Evolutionary conservation across 2,797 vertebrate species (phyloP), one percentile per base, ranked within the genome.

Genomic region (Coluber constrictor): DNA sequence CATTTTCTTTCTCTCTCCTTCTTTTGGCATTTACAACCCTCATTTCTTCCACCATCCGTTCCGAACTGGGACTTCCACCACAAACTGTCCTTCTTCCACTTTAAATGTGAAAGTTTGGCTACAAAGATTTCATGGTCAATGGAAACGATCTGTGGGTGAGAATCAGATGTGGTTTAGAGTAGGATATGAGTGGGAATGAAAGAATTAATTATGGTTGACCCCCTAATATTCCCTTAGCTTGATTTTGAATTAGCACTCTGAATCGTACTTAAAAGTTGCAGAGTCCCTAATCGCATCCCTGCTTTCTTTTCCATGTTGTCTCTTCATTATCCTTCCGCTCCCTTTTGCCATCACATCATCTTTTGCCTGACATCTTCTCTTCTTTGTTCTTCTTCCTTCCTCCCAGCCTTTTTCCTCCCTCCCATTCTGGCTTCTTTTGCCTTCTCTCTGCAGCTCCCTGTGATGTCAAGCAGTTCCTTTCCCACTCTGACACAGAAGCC

Each of bases 401-500:
- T 89, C 93, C 92, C 0, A 0, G 88, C 93, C 94, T 91, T 95
- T n/a, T 91, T 1, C 93, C 94, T 96, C 74, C 92, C 94, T 95
- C 95, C 94, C 94, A 95, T 93, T 95, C 93, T 92, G 90, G 91
- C 95, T 97, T 97, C 92, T 96, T 95, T 92, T 94, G 94, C 94
- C 96, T 95, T 96, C 96, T 97, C 96, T 94, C 94, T 7, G 91
- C 4, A 57, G 95, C 96, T 96, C 96, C 96, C 96, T 96, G 96
- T 97, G 95, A 96, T 97, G 96, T 97, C 70, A 96, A 96, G 96
- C 96, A 96, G 97, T 97, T 97, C 96, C 98, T 97, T 98, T 97
- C 97, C 97, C 97, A 97, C 97, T 98, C 98, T 98, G 98, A 98
- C 98, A 98, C 98, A 98, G 98, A 98, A 98, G 98, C 98, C 79